Percentiles rank a stretch among this genome's conserved stretches.
Evolutionary conservation across 2,888 invertebrate species (phyloP).

Genomic region (Ennomos quercinarius): DNA sequence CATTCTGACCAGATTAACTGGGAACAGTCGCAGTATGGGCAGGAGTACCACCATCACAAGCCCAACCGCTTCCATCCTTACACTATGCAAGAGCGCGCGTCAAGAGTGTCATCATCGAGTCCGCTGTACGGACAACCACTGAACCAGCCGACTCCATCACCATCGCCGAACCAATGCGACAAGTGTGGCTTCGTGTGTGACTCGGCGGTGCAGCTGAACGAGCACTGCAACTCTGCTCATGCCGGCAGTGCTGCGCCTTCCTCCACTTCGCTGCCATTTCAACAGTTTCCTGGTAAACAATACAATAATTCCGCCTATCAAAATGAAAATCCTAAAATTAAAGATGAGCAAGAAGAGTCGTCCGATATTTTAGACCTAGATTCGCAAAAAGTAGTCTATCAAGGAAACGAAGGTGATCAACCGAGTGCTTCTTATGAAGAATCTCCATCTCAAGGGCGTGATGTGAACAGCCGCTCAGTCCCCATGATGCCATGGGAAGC

Average conservation of each 20-base stretch:
- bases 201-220: conserved; percentile 89
- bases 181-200: conserved; percentile 93
- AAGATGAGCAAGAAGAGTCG: conserved; percentile 89
- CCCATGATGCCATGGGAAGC: conserved; percentile 86
- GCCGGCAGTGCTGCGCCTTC: conserved; percentile 73
- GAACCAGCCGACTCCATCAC: conserved; percentile 89
- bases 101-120: conserved; percentile 82
- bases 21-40: conserved; percentile 79
- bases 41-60: conserved; percentile 78
- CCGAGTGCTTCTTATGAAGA: conserved; percentile 72
- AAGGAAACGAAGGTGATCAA: conserved; percentile 85
- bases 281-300: conserved; percentile 81
- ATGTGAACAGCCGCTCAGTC: conserved; percentile 81
- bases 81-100: conserved; percentile 82
- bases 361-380: conserved; percentile 94
- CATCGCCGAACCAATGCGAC: conserved; percentile 92
- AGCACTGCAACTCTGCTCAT: conserved; percentile 90
- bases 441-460: conserved; percentile 67
- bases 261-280: conserved; percentile 79
- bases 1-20: conserved; percentile 79
- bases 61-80: conserved; percentile 81
- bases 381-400: conserved; percentile 94
- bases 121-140: conserved; percentile 85
- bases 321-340: conserved; percentile 80
- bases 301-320: conserved; percentile 77